Evolutionary conservation across 2,113 vertebrate genomes (phyloP), one percentile per base, ranked within the genome.

Genomic region (Corydoras sp.): DNA sequence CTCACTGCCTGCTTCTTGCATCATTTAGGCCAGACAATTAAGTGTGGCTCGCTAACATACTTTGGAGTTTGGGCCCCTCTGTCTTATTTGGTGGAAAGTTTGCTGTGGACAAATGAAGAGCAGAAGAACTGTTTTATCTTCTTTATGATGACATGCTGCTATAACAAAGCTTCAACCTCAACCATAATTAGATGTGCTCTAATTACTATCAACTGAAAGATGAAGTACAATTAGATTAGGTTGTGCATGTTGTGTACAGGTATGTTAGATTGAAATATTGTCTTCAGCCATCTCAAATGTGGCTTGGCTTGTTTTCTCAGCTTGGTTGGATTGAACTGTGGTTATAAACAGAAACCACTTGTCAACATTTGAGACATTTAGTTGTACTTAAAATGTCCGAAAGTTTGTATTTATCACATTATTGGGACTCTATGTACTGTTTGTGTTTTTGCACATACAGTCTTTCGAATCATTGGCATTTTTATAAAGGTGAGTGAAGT

Each of bases 21-120:
- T 90, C 85, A 89, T 89, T 90, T 87, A 90, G 80, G 76, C 81
- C 80, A 74, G 81, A 62, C 72, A 79, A 76, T 85, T 87, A 80
- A 78, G 65, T 76, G 63, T 77, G 83, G 82, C 82, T 83, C 80
- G 75, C 82, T 81, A 72, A 66, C 69, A 75, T 83, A 82, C 82
- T 88, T 87, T 85, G 79, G 79, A 86, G 86, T 82, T 80, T 79
- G 82, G 81, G 80, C 77, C 79, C 83, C 80, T 83, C 75, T 71
- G 68, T 82, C 82, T 79, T 85, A 76, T 80, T 63, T 80, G 81
- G 80, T 83, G 76, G 75, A 80, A 86, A 82, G 82, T 87, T 87
- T 87, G 70, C 69, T 79, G 77, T 75, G 77, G 72, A 86, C 80
- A 75, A 70, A 61, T 67, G 73, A 63, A 51, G 29, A 74, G 71